phyloP scores from a whole-genome alignment of 2,113 vertebrate genomes.

The Thunnus maccoyii region DNA sequence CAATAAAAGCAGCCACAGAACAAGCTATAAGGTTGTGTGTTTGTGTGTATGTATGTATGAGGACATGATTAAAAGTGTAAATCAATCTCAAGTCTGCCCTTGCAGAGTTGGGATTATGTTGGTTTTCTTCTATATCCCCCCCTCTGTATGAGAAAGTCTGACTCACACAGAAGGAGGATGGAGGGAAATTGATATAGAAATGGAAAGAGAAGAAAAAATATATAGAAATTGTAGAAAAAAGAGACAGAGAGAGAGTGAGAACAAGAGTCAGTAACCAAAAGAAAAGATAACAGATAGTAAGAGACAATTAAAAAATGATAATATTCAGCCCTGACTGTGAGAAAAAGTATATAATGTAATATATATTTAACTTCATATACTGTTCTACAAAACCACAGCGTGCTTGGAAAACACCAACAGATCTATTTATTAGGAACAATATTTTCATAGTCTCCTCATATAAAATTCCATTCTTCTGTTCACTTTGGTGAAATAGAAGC shows the following conservation, averaged over 20 bases:
- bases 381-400: constrained; percentile 19
- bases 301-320: constrained; percentile 20
- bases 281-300: background rate
- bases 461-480: constrained; percentile 67
- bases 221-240: too few species aligned
- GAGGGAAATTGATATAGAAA: background rate
- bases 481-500: constrained; percentile 57
- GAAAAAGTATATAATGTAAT: constrained; percentile 18
- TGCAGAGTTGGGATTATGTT: constrained; percentile 21
- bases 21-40: background rate
- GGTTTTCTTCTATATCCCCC: constrained; percentile 28
- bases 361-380: constrained; percentile 36
- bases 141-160: constrained; percentile 23
- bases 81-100: constrained; percentile 6
- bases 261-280: background rate
- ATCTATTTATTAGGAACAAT: constrained; percentile 69
- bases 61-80: constrained; percentile 35
- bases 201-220: background rate
- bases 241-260: background rate
- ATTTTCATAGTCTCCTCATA: constrained; percentile 67
- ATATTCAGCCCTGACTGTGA: constrained; percentile 26
- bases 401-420: constrained; percentile 53
- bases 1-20: constrained; percentile 1
- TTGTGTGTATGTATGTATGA: constrained; percentile 7
- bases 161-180: background rate